Conservation (phyloP, 2,888 invertebrate genomes). For the Criorhina ranunculi region DNA sequence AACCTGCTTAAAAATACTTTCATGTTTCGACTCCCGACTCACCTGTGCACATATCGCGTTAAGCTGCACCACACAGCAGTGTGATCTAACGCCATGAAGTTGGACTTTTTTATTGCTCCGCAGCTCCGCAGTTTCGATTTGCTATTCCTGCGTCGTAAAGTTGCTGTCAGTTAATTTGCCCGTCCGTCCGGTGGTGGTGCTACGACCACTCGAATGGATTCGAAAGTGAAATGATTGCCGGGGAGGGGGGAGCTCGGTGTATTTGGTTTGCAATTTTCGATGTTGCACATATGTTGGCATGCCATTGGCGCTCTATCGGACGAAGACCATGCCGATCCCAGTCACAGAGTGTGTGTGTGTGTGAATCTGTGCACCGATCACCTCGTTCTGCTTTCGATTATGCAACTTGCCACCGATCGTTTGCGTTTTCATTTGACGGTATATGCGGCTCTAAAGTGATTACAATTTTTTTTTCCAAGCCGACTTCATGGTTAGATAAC, state of each 20-base stretch:
- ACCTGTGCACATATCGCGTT: slow-evolving; percentile 36
- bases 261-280: slow-evolving; percentile 44
- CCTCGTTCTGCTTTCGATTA: slow-evolving; percentile 71
- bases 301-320: background rate
- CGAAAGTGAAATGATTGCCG: slow-evolving; percentile 65
- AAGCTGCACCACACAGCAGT: background rate
- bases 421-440: slow-evolving; percentile 53
- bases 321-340: background rate
- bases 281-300: slow-evolving; percentile 52
- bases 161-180: slow-evolving; percentile 63
- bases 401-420: slow-evolving; percentile 67
- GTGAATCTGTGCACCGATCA: slow-evolving; percentile 50
- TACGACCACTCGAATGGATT: slow-evolving; percentile 63
- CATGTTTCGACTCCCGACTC: slow-evolving; percentile 65
- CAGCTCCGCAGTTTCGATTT: slow-evolving; percentile 38
- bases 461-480: background rate
- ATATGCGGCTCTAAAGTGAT: slow-evolving; percentile 19
- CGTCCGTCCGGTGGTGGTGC: slow-evolving; percentile 31
- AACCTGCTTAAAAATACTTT: slow-evolving; percentile 60
- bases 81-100: slow-evolving; percentile 48
- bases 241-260: background rate
- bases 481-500: slow-evolving; percentile 46
- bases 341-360: slow-evolving; percentile 5
- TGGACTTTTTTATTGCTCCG: slow-evolving; percentile 32
- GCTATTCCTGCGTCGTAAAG: slow-evolving; percentile 59